phyloP scores from a whole-genome alignment of 2,113 vertebrate species.

The Strigops habroptila region DNA sequence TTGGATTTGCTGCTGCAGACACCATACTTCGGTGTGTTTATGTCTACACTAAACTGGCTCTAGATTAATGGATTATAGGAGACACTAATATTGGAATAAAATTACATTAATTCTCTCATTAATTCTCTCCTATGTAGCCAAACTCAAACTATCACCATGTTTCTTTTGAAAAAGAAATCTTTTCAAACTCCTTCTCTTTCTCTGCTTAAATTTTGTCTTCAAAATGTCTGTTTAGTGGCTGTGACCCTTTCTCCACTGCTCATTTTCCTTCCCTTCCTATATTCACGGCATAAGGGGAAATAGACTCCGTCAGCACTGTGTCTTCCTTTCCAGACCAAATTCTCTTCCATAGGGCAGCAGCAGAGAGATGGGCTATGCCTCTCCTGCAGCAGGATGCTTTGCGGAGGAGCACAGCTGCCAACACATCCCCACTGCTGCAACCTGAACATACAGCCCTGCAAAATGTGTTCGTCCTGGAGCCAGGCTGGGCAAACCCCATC shows the following conservation, averaged over 20 bases:
- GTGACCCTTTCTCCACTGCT: neutral
- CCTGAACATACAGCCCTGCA: neutral
- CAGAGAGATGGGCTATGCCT: neutral
- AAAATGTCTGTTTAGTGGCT: neutral
- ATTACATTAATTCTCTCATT: neutral
- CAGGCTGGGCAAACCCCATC: neutral
- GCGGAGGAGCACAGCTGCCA: neutral
- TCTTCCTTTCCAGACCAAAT: neutral
- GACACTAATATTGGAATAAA: neutral
- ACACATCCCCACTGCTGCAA: neutral
- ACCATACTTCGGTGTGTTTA: neutral
- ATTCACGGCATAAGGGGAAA: neutral
- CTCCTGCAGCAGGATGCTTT: neutral
- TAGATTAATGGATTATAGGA: neutral
- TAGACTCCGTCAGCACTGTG: fast-evolving
- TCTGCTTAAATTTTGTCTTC: neutral
- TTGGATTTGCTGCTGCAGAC: neutral
- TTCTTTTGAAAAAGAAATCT: neutral
- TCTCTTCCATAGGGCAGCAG: neutral
- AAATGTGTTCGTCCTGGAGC: fast-evolving
- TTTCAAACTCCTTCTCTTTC: neutral
- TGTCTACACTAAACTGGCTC: neutral
- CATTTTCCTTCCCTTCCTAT: neutral
- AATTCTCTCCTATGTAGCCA: neutral
- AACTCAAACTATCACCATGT: neutral